Evolutionary conservation across 2,113 vertebrate genomes (phyloP).

Genomic region (Periophthalmodon schlosseri): DNA sequence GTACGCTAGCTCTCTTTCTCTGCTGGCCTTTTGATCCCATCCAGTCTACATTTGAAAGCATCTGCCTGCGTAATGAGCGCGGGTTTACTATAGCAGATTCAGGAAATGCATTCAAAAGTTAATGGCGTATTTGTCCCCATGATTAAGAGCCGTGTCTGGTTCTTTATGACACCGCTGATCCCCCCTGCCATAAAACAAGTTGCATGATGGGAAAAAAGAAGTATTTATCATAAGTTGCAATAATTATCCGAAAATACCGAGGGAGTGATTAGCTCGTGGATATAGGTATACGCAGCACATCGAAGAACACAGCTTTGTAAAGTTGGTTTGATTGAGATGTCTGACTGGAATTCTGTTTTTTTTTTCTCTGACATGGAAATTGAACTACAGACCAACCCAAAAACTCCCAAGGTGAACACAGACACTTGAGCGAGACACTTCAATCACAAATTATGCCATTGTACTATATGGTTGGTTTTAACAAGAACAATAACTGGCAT

Average conservation of each 20-base stretch:
- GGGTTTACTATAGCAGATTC: conserved; percentile 74
- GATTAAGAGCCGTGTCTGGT: conserved; percentile 71
- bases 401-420: background rate
- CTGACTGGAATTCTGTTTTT: background rate
- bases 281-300: conserved; percentile 28
- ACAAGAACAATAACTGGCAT: too few species aligned
- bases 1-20: conserved; percentile 39
- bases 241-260: conserved; percentile 60
- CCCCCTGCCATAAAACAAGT: conserved; percentile 53
- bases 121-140: conserved; percentile 77
- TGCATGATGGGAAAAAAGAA: conserved; percentile 33
- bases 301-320: background rate
- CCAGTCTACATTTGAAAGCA: conserved; percentile 71
- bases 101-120: conserved; percentile 72
- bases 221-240: conserved; percentile 61
- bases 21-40: conserved; percentile 72
- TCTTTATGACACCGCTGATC: conserved; percentile 71
- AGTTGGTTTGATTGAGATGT: background rate
- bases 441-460: too few species aligned
- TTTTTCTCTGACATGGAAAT: background rate
- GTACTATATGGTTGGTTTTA: too few species aligned
- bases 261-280: conserved; percentile 59
- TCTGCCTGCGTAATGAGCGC: conserved; percentile 76
- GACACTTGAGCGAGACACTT: too few species aligned
- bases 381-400: background rate